Evolutionary conservation across 2,888 invertebrate genomes (phyloP).

Genomic region (Podabrus alpinus): DNA sequence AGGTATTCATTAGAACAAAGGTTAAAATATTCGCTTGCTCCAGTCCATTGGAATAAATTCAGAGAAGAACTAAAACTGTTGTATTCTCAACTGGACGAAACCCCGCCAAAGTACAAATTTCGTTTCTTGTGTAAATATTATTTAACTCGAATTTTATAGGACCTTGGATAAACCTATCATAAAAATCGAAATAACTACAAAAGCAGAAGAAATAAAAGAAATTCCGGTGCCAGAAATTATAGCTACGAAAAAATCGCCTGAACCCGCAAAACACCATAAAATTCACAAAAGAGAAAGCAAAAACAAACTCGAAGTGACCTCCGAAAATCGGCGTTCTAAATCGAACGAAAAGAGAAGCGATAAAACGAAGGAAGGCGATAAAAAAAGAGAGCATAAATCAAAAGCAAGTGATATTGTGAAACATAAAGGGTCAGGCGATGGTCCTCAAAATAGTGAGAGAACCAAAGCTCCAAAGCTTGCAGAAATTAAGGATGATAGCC

Average conservation of each 20-base stretch:
- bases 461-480: slow-evolving; percentile 15
- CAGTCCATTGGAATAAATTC: slow-evolving; percentile 49
- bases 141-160: background rate
- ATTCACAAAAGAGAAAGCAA: slow-evolving; percentile 21
- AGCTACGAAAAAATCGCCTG: slow-evolving; percentile 47
- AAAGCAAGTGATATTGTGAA: background rate
- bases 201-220: slow-evolving; percentile 40
- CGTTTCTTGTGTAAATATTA: background rate
- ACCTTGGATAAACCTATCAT: slow-evolving; percentile 46
- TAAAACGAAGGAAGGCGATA: slow-evolving; percentile 12
- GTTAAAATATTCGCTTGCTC: slow-evolving; percentile 46
- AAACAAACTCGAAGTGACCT: slow-evolving; percentile 26
- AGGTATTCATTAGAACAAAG: slow-evolving; percentile 53
- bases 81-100: slow-evolving; percentile 47
- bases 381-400: background rate
- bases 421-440: background rate
- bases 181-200: slow-evolving; percentile 51
- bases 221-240: slow-evolving; percentile 43
- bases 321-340: slow-evolving; percentile 24
- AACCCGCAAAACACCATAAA: slow-evolving; percentile 11
- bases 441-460: background rate
- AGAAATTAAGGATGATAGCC: slow-evolving; percentile 6
- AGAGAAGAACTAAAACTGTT: slow-evolving; percentile 44
- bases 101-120: background rate
- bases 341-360: slow-evolving; percentile 23